A percentile compares a stretch with the other conserved stretches of the same genome.
Evolutionary conservation across 2,797 vertebrate species (phyloP).

Genomic region (Chelmon rostratus): DNA sequence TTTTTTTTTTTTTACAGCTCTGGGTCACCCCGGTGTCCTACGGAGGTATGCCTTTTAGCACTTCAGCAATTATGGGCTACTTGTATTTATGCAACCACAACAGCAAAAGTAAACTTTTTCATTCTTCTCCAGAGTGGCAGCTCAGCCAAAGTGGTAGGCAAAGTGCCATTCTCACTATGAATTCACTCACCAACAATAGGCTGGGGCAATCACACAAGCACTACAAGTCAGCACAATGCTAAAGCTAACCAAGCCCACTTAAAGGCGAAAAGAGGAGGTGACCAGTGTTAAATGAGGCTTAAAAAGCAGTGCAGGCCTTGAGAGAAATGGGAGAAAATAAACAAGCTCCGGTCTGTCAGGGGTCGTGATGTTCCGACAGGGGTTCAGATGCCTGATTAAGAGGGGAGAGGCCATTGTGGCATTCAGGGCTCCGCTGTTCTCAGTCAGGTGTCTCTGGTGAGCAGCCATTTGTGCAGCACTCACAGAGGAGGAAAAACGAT

Average conservation of each 20-base stretch:
- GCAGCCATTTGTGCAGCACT: conserved; percentile 67
- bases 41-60: too few species aligned
- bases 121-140: too few species aligned
- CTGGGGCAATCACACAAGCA: not conserved
- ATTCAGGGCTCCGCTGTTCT: conserved; percentile 44
- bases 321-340: conserved; percentile 16
- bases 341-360: conserved; percentile 21
- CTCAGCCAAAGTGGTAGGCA: not conserved
- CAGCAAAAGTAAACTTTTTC: too few species aligned
- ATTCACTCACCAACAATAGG: not conserved
- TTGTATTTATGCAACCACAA: too few species aligned
- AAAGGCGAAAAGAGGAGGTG: conserved; percentile 17
- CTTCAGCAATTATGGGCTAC: too few species aligned
- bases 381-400: conserved; percentile 66
- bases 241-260: not conserved
- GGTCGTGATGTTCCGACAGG: conserved; percentile 1
- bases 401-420: conserved; percentile 46
- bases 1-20: too few species aligned
- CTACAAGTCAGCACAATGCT: not conserved
- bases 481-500: conserved; percentile 2
- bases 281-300: conserved; percentile 29
- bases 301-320: conserved; percentile 18
- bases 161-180: not conserved
- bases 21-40: too few species aligned
- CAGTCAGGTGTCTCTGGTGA: conserved; percentile 54